Evolutionary conservation across 2,797 vertebrate genomes (phyloP), one percentile per base, ranked within the genome.

Genomic region (Schizopygopsis malacanthus): DNA sequence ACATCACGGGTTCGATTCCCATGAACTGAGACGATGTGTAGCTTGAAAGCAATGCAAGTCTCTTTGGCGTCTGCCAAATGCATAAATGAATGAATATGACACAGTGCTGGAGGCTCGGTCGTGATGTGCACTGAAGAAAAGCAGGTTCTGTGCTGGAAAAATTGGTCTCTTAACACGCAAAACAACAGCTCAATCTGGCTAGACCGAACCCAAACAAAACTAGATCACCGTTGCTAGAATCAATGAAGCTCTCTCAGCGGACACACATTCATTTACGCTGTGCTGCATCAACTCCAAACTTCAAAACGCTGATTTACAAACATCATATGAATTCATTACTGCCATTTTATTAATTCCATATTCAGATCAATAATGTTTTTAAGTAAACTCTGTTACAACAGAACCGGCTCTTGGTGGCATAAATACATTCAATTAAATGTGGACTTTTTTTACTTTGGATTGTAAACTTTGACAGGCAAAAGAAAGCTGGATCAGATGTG

Each of bases 171-270:
- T 65, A 16, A 16, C 59, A 63, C 22, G 5, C 6, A 65, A 79
- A 65, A 45, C 52, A 77, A 77, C 59, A 79, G 6, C 41, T 80
- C 78, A 47, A 65, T 80, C 78, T 65, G 56, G 20, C 52, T 6
- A 13, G 75, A 39, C 28, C 5, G 25, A 13, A 18, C 5, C 50
- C 15, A 13, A 56, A 39, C 50, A n/a, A 15, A 59, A n/a, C 45
- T 22, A 56, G 18, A 37, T 77, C 73, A 77, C 73, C 7, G 47
- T 4, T 18, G 10, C 50, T 54, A 0, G 47, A 77, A 37, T 77
- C 73, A 77, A 56, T 77, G 50, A 22, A 6, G 28, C 50, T 22
- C 47, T 20, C 28, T 28, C 45, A 18, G 45, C 2, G 25, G 25
- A 73, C n/a, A 50, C 2, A 33, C 16, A 76, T 11, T 54, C 13